Evolutionary conservation across 1,140 invertebrate species (phyloP), one percentile per base, ranked within the genome.

Genomic region (Schmidtea mediterranea): DNA sequence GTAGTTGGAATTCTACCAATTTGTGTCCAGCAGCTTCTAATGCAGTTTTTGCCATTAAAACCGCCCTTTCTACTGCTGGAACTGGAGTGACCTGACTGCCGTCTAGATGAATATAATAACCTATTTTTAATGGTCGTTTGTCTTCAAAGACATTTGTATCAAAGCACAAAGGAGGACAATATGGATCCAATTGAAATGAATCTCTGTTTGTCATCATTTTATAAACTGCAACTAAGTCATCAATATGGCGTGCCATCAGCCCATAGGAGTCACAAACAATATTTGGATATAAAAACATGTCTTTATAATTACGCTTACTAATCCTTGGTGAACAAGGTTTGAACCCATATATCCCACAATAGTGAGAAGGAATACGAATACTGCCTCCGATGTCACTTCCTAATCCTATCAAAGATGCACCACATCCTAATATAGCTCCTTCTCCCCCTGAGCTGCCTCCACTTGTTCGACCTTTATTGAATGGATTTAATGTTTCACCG

Each of bases 381-480:
- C 90, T 97, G 1, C 92, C 92, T 9, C 92, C 92, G 0, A 89
- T 94, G 60, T 98, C 92, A 3, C 87, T 92, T 2, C 86, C 89
- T 49, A 97, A 18, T 9, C 62, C 62, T 23, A 64, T 32, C 1
- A 54, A 36, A 1, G 58, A 59, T n/a, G 56, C 61, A 24, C 59
- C 57, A 15, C 16, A 39, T 15, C 32, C 59, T 36, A 62, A 57
- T 13, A 64, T 49, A 19, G 54, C 52, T 6, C 49, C 55, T 55
- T 62, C 58, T 16, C 58, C 58, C n/a, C 56, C 54, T 12, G 47
- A 50, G 9, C 52, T 54, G 6, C 58, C 58, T 13, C 58, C 56
- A 1, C 56, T 56, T n/a, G 32, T 38, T 10, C 58, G 41, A 18
- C 47, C 32, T 2, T 24, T 37, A 49, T 56, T 52, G 0, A 51